Conservation (phyloP, 2,797 vertebrate genomes). For the Hyperoplus immaculatus region DNA sequence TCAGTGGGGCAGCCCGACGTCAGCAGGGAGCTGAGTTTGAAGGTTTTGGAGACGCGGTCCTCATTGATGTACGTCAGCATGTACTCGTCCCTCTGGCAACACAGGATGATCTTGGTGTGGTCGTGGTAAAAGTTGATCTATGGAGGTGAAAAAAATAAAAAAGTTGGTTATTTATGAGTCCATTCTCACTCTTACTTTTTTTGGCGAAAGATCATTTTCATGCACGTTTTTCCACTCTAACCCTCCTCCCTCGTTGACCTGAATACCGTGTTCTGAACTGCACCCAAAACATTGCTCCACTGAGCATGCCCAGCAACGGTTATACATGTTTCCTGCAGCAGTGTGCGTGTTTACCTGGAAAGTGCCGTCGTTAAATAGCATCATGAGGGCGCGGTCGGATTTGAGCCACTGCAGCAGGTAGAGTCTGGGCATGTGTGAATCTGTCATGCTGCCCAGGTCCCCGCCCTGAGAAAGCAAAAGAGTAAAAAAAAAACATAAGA, state of each 20-base stretch:
- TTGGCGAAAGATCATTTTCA: background rate
- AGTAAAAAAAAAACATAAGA: conserved; percentile 28
- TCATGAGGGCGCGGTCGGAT: conserved; percentile 98
- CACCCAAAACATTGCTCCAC: conserved; percentile 7
- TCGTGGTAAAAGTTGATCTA: conserved; percentile 99
- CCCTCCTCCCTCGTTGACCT: background rate
- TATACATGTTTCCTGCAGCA: background rate
- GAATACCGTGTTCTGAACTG: background rate
- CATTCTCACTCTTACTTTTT: background rate
- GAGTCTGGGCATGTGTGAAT: conserved; percentile 91
- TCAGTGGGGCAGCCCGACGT: conserved; percentile 91
- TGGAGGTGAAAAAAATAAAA: conserved; percentile 46
- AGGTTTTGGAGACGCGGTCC: conserved; percentile 94
- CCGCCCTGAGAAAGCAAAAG: conserved; percentile 88
- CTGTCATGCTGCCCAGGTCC: conserved; percentile 91
- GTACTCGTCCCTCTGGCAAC: conserved; percentile 93
- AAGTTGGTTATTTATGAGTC: background rate
- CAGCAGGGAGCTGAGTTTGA: conserved; percentile 91
- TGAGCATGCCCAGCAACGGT: conserved; percentile 43
- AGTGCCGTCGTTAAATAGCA: conserved; percentile 99
- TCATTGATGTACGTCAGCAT: conserved; percentile 98
- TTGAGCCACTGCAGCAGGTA: conserved; percentile 99
- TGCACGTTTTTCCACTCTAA: background rate
- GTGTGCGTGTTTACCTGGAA: conserved; percentile 91
- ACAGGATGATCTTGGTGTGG: conserved; percentile 98